Base-by-base conservation (phyloP, 2,113 vertebrate species). In the Brienomyrus longianalis region DNA sequence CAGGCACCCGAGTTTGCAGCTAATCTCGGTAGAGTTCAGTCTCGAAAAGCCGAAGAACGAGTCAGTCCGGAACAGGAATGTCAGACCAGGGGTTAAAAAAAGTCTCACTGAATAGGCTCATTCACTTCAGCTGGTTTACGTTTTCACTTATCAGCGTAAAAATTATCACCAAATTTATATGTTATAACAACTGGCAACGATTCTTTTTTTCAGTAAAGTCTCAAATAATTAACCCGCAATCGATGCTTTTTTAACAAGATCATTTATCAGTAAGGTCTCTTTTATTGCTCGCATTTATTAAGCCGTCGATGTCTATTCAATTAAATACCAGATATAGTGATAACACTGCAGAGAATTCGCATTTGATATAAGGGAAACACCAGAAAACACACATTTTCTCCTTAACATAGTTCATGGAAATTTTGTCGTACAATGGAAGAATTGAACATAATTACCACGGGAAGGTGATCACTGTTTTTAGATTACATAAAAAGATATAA, bases 61-160 rank as follows among this genome's bases (percentile, higher is more conserved):
- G 90, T 89, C 74, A 35, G 74, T 89, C 90, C 88, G 59, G 83
- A 90, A 4, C 90, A 86, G 59, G 56, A 47, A 80, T 89, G 83
- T 50, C 52, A 59, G 54, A 6, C 83, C 48, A 70, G 27, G 84
- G 59, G 83, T 35, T 90, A 50, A 3, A n/a, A n/a, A 86, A 74
- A 13, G 10, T 56, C 74, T 54, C 43, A 80, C 56, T 85, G 39
- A 85, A 21, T 52, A 54, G 43, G 7, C n/a, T 21, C 83, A 85
- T 50, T 85, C 47, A 48, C 21, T 27, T 48, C 45, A 19, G 19
- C 47, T 50, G 47, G 45, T n/a, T 85, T 50, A 85, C 83, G 85
- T 48, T 84, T 84, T 50, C 83, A 50, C 45, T 48, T 45, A 84
- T 48, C 21, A 84, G 15, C 45, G 45, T 47, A 47, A 48, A 19